phyloP scores from a whole-genome alignment of 2,797 vertebrate genomes.

The Calcarius lapponicus region DNA sequence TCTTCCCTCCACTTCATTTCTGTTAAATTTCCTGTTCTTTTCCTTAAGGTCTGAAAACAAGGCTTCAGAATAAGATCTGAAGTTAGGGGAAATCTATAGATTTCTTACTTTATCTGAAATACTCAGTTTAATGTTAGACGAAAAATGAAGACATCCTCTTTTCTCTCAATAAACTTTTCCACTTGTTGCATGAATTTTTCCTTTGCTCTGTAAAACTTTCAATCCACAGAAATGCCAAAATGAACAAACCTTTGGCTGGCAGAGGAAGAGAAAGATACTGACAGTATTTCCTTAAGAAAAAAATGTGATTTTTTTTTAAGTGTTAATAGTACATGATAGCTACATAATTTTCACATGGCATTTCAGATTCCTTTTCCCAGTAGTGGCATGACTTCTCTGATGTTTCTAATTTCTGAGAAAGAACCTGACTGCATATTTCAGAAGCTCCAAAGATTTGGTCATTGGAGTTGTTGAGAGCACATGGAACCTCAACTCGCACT shows the following conservation, averaged over 20 bases:
- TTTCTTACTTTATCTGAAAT: neutral
- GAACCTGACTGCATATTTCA: neutral
- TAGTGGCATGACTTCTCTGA: neutral
- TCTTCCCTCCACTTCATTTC: neutral
- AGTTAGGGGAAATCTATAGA: neutral
- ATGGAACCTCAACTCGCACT: neutral
- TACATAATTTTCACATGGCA: neutral
- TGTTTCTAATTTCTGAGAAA: neutral
- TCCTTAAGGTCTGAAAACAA: neutral
- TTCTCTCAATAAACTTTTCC: neutral
- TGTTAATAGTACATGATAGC: neutral
- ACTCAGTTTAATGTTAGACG: neutral
- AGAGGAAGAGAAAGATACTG: neutral
- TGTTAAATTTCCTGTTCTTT: neutral
- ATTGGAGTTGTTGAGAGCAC: neutral
- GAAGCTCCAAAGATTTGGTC: neutral
- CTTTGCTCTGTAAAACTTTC: neutral
- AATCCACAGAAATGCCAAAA: neutral
- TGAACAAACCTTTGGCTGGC: neutral
- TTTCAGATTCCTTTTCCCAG: neutral
- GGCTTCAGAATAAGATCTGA: neutral
- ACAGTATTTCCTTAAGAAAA: neutral
- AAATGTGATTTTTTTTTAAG: rapidly evolving
- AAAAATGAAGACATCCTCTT: neutral
- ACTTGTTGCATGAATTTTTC: neutral